Evolutionary conservation across 2,888 invertebrate species (phyloP).

Genomic region (Drosophila kambysellisi): DNA sequence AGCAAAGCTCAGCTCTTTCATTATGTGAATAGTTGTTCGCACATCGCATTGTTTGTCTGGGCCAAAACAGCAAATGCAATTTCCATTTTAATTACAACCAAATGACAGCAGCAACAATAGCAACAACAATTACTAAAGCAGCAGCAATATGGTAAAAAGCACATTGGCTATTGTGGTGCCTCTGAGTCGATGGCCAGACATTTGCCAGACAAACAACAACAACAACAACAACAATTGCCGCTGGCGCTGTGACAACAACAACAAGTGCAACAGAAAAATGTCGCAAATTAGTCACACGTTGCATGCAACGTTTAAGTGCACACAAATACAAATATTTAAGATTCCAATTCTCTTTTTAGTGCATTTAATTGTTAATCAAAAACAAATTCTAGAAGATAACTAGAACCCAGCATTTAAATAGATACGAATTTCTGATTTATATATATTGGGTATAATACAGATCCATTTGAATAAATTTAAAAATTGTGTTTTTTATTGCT

Average conservation of each 20-base stretch:
- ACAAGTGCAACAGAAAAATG: constrained; percentile 27
- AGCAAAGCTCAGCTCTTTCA: constrained; percentile 31
- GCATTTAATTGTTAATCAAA: no score
- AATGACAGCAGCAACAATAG: constrained; percentile 54
- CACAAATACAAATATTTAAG: background rate
- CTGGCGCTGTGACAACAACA: constrained; percentile 42
- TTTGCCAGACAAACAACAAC: constrained; percentile 55
- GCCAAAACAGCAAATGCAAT: constrained; percentile 72
- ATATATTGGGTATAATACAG: no score
- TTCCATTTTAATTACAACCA: constrained; percentile 78
- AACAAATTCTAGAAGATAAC: no score
- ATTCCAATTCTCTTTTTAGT: no score
- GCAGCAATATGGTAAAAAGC: constrained; percentile 18
- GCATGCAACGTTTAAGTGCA: constrained; percentile 53
- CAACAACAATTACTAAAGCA: constrained; percentile 17
- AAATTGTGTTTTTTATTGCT: no score
- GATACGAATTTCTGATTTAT: no score
- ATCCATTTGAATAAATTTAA: no score
- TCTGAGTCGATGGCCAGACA: constrained; percentile 59
- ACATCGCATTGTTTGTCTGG: constrained; percentile 54
- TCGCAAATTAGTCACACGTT: constrained; percentile 71
- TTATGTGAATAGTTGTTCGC: constrained; percentile 38
- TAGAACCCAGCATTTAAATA: no score
- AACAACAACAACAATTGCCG: constrained; percentile 33
- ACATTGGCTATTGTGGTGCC: constrained; percentile 13